Conservation (phyloP, 2,888 invertebrate species). For the Heteromurus nitidus region DNA sequence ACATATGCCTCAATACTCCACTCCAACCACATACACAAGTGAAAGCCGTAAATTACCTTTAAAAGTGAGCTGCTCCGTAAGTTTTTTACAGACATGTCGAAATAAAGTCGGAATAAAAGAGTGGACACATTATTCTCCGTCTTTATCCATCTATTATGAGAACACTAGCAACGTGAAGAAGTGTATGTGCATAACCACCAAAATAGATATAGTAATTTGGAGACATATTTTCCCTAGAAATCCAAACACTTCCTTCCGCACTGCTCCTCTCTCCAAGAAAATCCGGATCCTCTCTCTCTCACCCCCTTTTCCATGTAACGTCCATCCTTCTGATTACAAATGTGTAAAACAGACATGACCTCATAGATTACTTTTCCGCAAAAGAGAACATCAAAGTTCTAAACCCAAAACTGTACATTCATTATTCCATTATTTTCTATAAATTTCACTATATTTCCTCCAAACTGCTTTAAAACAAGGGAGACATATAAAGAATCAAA, state of each 20-base stretch:
- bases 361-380: not conserved
- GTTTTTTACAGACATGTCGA: not conserved
- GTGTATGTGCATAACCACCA: no score
- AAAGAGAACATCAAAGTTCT: not conserved
- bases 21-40: no score
- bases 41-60: not conserved
- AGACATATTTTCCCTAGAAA: no score
- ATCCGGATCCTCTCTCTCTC: not conserved
- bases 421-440: conserved; percentile 18
- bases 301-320: not conserved
- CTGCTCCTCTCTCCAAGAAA: not conserved
- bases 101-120: not conserved
- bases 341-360: not conserved
- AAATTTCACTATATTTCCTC: conserved; percentile 1
- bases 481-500: conserved; percentile 26
- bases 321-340: conserved; percentile 6
- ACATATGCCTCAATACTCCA: no score
- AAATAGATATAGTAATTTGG: no score
- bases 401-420: not conserved
- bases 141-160: conserved; percentile 3
- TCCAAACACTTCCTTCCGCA: not conserved
- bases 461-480: not conserved
- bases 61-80: not conserved
- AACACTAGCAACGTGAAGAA: no score
- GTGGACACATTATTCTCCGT: conserved; percentile 4